phyloP scores from a whole-genome alignment of 2,113 vertebrate genomes.

The Brachypteracias leptosomus region DNA sequence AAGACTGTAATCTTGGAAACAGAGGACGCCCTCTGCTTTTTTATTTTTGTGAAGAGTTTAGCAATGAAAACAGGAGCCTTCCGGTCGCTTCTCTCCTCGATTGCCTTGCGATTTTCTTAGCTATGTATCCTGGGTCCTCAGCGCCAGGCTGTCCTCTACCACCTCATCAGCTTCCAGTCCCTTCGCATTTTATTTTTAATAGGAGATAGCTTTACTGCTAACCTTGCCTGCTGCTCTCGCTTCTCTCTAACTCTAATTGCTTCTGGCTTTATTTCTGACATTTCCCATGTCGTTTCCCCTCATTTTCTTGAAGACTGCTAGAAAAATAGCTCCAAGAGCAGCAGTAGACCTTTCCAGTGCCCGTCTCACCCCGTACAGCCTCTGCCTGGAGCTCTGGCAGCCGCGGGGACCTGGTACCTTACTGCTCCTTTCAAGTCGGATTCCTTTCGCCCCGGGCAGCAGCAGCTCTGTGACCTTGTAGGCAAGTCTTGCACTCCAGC shows the following conservation, averaged over 20 bases:
- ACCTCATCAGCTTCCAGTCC: slow-evolving; percentile 13
- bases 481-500: not conserved
- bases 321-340: slow-evolving; percentile 47
- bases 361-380: not conserved
- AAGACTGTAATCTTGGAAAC: not conserved
- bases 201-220: slow-evolving; percentile 56
- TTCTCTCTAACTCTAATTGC: slow-evolving; percentile 57
- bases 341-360: not conserved
- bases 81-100: not conserved
- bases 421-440: not conserved
- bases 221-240: slow-evolving; percentile 43
- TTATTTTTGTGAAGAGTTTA: slow-evolving; percentile 48
- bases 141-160: slow-evolving; percentile 11
- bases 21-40: slow-evolving; percentile 55
- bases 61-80: slow-evolving; percentile 4
- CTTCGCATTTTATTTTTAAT: slow-evolving; percentile 42
- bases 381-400: not conserved
- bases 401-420: not conserved
- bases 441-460: not conserved
- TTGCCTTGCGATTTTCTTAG: not conserved
- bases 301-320: slow-evolving; percentile 48
- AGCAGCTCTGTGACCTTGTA: not conserved
- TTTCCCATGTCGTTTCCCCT: slow-evolving; percentile 67
- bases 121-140: not conserved
- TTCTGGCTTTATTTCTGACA: slow-evolving; percentile 68